Percentiles rank a stretch among this genome's conserved stretches.
Conservation (phyloP, 2,797 vertebrate species). For the Ispidina lecontei region DNA sequence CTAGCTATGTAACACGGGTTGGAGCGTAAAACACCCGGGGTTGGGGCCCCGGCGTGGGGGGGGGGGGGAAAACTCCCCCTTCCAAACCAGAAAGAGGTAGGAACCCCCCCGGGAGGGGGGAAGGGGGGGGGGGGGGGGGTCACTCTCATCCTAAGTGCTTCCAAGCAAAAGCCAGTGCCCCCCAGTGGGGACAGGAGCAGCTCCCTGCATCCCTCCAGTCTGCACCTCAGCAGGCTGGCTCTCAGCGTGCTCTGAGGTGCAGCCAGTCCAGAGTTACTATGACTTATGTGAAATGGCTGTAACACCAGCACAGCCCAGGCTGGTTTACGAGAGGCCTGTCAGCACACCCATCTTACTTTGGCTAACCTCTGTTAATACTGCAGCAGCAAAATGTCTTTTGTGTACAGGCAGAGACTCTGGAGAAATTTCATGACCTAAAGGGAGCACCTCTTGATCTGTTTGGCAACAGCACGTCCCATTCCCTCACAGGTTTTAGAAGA, state of each 20-base stretch:
- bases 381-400: background rate
- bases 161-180: background rate
- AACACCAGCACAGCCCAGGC: background rate
- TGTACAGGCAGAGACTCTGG: background rate
- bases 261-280: background rate
- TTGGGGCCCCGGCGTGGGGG: too few relatives aligned
- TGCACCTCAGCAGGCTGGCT: background rate
- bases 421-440: background rate
- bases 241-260: background rate
- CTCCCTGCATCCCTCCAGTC: background rate
- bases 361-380: background rate
- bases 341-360: background rate
- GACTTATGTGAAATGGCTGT: background rate
- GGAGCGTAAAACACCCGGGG: too few relatives aligned
- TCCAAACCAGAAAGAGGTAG: background rate
- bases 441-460: background rate
- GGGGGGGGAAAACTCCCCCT: background rate
- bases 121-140: background rate
- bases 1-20: too few relatives aligned
- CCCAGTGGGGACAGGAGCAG: background rate
- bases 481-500: background rate
- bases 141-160: background rate
- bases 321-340: background rate
- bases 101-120: background rate
- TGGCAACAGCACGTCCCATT: background rate